Percentiles rank a stretch among this genome's conserved stretches.
Conservation (phyloP, 2,797 vertebrate genomes). For the Enteromius argenteus region DNA sequence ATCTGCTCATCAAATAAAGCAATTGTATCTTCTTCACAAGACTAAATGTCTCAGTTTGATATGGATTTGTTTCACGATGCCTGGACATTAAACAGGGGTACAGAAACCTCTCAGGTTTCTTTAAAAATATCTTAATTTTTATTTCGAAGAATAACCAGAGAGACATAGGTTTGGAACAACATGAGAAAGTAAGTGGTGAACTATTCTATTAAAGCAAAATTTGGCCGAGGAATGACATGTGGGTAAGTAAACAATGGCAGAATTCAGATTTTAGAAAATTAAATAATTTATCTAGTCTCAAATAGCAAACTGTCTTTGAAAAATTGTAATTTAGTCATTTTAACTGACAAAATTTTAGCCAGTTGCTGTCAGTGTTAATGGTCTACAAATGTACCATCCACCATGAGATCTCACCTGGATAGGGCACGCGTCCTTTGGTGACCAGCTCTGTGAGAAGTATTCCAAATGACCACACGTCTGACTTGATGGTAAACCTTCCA, state of each 20-base stretch:
- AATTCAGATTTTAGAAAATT: not conserved
- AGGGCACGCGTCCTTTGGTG: constrained; percentile 98
- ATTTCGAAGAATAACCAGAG: not conserved
- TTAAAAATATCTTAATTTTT: not conserved
- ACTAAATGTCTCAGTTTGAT: not conserved
- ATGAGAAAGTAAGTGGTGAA: not conserved
- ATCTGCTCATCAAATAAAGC: not conserved
- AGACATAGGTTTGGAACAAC: not conserved
- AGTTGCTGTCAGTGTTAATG: not conserved
- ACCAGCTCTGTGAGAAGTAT: constrained; percentile 98
- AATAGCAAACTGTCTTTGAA: not conserved
- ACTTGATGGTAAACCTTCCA: constrained; percentile 99
- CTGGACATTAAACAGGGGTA: not conserved
- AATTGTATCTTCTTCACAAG: not conserved
- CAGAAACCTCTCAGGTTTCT: not conserved
- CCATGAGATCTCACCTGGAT: constrained; percentile 86
- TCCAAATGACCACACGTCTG: constrained; percentile 98
- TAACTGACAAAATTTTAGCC: not conserved
- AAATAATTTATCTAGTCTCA: not conserved
- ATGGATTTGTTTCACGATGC: not conserved
- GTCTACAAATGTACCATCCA: not conserved
- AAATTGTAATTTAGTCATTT: not conserved
- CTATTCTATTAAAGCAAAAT: not conserved
- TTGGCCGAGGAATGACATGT: not conserved
- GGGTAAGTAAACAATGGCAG: not conserved